phyloP scores from a whole-genome alignment of 2,888 invertebrate species.

The Chrysotoxum bicinctum region DNA sequence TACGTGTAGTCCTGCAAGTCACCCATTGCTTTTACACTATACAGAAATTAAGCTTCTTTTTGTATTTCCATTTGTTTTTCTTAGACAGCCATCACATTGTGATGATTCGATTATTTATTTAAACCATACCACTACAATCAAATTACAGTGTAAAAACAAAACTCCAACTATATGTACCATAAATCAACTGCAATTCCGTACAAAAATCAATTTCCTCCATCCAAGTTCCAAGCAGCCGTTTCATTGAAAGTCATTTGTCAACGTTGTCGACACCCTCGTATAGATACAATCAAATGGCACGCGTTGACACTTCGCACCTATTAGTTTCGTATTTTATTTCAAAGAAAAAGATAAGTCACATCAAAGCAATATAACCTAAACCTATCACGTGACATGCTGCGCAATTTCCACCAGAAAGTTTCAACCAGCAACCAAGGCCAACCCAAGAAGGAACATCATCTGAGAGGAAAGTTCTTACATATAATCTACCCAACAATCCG shows the following conservation, averaged over 20 bases:
- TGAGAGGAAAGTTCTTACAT: background rate
- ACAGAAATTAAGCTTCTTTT: no score
- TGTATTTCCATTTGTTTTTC: background rate
- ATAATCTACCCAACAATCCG: background rate
- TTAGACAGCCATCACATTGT: background rate
- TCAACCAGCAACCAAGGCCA: background rate
- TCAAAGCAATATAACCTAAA: slow-evolving; percentile 37
- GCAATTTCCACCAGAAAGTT: slow-evolving; percentile 25
- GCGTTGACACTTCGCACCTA: slow-evolving; percentile 53
- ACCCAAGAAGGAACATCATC: background rate
- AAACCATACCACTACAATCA: background rate
- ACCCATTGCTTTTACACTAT: no score
- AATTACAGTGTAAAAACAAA: background rate
- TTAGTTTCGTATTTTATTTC: slow-evolving; percentile 46
- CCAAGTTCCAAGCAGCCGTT: background rate
- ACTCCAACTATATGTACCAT: background rate
- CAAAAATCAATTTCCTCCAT: slow-evolving; percentile 52
- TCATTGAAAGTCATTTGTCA: slow-evolving; percentile 51
- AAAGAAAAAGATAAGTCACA: slow-evolving; percentile 29
- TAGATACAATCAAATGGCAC: slow-evolving; percentile 49
- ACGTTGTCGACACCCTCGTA: slow-evolving; percentile 12
- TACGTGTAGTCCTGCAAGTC: no score
- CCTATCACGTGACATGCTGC: slow-evolving; percentile 20
- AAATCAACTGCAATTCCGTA: slow-evolving; percentile 37
- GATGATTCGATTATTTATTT: background rate